Evolutionary conservation across 2,888 invertebrate species (phyloP).

Genomic region (Drosophila recens): DNA sequence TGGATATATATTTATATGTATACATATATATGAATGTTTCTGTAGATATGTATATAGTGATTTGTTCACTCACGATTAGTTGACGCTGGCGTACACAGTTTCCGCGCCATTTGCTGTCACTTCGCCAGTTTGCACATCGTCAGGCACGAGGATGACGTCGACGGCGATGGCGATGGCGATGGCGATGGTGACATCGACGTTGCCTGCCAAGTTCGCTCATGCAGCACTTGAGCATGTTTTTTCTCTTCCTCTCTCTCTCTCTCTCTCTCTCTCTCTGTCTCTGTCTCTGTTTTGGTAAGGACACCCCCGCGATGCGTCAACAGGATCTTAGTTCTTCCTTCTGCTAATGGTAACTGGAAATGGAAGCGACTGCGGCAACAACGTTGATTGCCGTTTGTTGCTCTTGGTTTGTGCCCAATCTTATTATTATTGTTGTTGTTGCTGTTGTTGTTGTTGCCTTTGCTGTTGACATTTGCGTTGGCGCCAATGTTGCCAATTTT

Average conservation of each 20-base stretch:
- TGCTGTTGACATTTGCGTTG: constrained; percentile 59
- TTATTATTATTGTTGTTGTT: constrained; percentile 15
- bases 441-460: constrained; percentile 21
- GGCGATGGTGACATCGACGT: constrained; percentile 6
- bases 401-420: constrained; percentile 10
- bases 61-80: constrained; percentile 80
- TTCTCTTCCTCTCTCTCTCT: constrained; percentile 10
- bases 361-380: constrained; percentile 67
- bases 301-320: constrained; percentile 9
- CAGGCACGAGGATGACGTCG: constrained; percentile 57
- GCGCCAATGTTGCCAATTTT: constrained; percentile 68
- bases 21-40: neutral
- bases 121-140: constrained; percentile 83
- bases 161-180: neutral
- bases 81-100: constrained; percentile 78
- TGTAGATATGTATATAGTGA: constrained; percentile 48
- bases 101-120: constrained; percentile 84
- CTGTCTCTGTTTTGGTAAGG: neutral
- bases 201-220: constrained; percentile 73
- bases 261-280: neutral
- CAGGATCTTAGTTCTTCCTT: constrained; percentile 57
- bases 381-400: constrained; percentile 67
- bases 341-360: constrained; percentile 75
- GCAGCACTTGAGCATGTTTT: constrained; percentile 58
- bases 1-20: constrained; percentile 8